Conservation (phyloP, 2,797 vertebrate genomes). For the Lithobates pipiens region DNA sequence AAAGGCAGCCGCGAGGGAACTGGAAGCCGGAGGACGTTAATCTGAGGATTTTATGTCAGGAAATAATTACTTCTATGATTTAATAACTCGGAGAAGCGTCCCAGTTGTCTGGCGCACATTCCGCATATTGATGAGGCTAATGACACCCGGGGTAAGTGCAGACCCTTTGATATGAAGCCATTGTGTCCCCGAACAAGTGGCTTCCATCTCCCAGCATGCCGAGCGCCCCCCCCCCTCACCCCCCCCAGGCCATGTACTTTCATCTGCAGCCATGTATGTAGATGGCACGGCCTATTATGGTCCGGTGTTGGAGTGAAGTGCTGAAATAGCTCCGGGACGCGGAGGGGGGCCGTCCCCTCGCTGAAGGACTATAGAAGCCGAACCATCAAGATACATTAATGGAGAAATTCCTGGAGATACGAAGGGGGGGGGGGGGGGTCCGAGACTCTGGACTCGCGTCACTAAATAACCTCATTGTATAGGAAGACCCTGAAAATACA, state of each 20-base stretch:
- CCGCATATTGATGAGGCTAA: constrained; percentile 24
- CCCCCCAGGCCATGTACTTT: constrained; percentile 69
- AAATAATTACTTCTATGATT: constrained; percentile 20
- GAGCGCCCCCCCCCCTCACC: constrained; percentile 54
- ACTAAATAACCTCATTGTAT: neutral
- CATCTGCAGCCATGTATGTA: constrained; percentile 66
- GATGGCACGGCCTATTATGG: constrained; percentile 65
- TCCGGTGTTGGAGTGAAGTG: constrained; percentile 67
- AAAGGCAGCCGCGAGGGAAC: neutral
- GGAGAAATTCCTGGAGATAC: constrained; percentile 59
- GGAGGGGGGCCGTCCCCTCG: constrained; percentile 66
- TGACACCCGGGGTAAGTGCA: neutral
- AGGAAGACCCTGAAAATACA: neutral
- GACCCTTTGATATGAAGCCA: constrained; percentile 27
- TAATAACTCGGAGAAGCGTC: neutral
- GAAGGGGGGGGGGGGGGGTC: neutral
- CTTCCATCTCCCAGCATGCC: constrained; percentile 61
- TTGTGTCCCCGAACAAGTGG: constrained; percentile 56
- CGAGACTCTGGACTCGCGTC: constrained; percentile 11
- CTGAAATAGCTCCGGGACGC: constrained; percentile 71
- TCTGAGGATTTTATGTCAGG: neutral
- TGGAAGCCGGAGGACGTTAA: neutral
- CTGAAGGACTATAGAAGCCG: constrained; percentile 67
- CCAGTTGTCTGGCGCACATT: neutral
- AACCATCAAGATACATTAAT: constrained; percentile 69